These are phyloP conservation scores for Eristalis pertinax DNA, from an alignment of 2,888 invertebrate genomes.

Conservation along the genomic window DNA sequence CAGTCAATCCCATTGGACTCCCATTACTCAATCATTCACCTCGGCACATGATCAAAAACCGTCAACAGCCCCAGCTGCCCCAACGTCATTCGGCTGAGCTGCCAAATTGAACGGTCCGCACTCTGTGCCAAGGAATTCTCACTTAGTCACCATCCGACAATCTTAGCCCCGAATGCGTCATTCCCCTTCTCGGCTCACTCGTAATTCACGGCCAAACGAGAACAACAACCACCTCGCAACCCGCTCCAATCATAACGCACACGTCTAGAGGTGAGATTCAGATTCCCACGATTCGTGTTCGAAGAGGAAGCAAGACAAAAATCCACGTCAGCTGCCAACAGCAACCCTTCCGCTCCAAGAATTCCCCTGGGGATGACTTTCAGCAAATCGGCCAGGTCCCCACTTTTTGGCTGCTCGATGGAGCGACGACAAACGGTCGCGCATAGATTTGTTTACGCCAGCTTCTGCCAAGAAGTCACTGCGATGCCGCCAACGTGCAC, in stretches of 20 bases:
- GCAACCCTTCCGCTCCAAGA: conserved; percentile 33
- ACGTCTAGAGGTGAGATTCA: conserved; percentile 46
- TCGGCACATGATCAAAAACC: conserved; percentile 27
- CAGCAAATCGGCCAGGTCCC: conserved; percentile 60
- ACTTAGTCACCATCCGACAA: conserved; percentile 31
- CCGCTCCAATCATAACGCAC: conserved; percentile 29
- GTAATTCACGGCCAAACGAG: conserved; percentile 27
- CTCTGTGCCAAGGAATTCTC: conserved; percentile 45
- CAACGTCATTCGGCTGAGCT: conserved; percentile 6
- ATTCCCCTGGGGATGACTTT: conserved; percentile 26
- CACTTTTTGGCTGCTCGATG: conserved; percentile 61
- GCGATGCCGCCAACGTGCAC: conserved; percentile 48
- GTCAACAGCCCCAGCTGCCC: conserved; percentile 9
- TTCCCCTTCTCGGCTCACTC: conserved; percentile 5
- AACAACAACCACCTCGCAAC: neutral
- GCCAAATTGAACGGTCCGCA: conserved; percentile 33
- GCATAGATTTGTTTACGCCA: conserved; percentile 59
- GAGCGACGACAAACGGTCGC: conserved; percentile 31
- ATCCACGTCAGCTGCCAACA: conserved; percentile 51
- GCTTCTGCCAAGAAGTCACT: conserved; percentile 66
- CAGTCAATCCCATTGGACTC: neutral
- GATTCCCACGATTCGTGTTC: conserved; percentile 57
- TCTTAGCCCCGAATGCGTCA: conserved; percentile 25
- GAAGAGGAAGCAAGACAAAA: conserved; percentile 44
- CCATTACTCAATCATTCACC: conserved; percentile 33